Evolutionary conservation across 2,797 vertebrate genomes (phyloP).

Genomic region (Neosalanx taihuensis): DNA sequence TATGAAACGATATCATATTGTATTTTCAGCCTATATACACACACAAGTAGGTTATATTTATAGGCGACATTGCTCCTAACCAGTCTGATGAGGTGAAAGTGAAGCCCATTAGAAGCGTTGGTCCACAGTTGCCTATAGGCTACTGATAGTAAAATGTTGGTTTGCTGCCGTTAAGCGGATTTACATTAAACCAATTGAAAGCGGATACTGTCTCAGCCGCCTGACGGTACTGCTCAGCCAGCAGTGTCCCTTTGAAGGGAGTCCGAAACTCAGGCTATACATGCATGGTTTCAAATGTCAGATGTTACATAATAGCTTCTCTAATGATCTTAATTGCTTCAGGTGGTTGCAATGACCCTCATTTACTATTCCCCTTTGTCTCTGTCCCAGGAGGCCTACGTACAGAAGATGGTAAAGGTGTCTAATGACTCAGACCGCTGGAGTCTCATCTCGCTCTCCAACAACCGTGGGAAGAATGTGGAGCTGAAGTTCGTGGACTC

Average conservation of each 20-base stretch:
- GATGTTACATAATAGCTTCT: too few relatives aligned
- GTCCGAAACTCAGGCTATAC: too few relatives aligned
- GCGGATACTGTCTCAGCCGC: constrained; percentile 55
- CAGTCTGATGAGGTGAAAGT: too few relatives aligned
- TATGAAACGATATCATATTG: too few relatives aligned
- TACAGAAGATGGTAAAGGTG: constrained; percentile 99
- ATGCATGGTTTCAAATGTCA: too few relatives aligned
- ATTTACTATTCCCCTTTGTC: constrained; percentile 41
- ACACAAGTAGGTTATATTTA: too few relatives aligned
- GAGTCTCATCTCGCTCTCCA: constrained; percentile 98
- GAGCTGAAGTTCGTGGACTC: constrained; percentile 99
- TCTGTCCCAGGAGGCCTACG: constrained; percentile 89
- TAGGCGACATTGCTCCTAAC: too few relatives aligned
- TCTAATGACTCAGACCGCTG: constrained; percentile 98
- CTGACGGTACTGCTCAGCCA: constrained; percentile 16
- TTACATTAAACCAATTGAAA: constrained; percentile 70
- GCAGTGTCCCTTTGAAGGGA: constrained; percentile 11
- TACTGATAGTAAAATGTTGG: constrained; percentile 54
- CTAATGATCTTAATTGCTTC: not conserved
- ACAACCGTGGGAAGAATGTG: constrained; percentile 98
- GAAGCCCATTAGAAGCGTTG: too few relatives aligned
- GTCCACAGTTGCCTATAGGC: not conserved
- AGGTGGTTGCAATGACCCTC: not conserved
- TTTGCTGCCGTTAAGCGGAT: constrained; percentile 71
- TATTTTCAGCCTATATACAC: too few relatives aligned